Evolutionary conservation across 2,797 vertebrate species (phyloP), one percentile per base, ranked within the genome.

Genomic region (Artibeus lituratus): DNA sequence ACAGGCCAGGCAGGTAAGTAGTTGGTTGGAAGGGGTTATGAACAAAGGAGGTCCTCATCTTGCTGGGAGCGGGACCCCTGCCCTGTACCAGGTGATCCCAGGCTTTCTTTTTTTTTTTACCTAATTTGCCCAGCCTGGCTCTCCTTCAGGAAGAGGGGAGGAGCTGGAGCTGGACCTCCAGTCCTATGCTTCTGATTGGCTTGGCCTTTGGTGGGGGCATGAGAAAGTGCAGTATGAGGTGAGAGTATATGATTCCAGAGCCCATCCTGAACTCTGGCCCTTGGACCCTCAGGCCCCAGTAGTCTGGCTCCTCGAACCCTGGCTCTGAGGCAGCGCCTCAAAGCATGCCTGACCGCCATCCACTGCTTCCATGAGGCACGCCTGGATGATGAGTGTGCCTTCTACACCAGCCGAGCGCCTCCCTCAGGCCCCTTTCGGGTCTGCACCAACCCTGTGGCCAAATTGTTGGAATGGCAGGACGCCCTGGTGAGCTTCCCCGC

Each of bases 381-480:
- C 49, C 96, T 98, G 29, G 98, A 98, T 2, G 98, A 98, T 0
- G 98, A 98, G 55, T 98, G 98, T 78, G 98, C 98, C 93, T 98
- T 98, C 94, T 98, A 98, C 69, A 97, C 97, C 14, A 94, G 98
- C 74, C 96, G 95, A 42, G 62, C 65, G 24, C 78, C 81, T 24
- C 92, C 69, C 44, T 32, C 80, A 5, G 94, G 82, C 0, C 78
- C 78, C 26, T 37, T 47, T 35, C 94, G 98, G 26, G 72, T 95
- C 94, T 98, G 97, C 72, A 91, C 87, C 69, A 97, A 98, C 73
- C 98, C 98, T 10, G 98, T 98, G 86, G 98, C 98, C 35, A 94
- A 32, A 7, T 32, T 93, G 57, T 97, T 98, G 10, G 97, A 98
- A 21, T 96, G 96, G 85, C 98, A 98, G 55, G 98, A 98, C 1